A percentile compares a stretch with the other conserved stretches of the same genome.
These are phyloP conservation scores for Lottia scabra DNA, from an alignment of 2,888 invertebrate genomes.

Conservation along the genomic window DNA sequence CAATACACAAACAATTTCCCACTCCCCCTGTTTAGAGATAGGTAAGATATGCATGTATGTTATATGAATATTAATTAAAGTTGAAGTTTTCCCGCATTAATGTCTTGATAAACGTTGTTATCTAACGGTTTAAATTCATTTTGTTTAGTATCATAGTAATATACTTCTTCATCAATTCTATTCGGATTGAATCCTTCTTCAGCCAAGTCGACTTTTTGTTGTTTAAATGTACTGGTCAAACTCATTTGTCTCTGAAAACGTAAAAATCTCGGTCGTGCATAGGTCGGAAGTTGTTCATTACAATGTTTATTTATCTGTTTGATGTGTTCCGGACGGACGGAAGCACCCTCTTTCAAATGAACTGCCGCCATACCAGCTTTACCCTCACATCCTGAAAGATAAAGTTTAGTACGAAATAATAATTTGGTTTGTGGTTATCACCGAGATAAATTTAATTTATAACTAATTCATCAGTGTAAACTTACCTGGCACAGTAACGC, in stretches of 20 bases:
- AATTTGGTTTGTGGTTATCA: too few species aligned
- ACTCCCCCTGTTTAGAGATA: too few species aligned
- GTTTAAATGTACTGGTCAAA: slow-evolving; percentile 55
- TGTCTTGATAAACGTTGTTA: slow-evolving; percentile 2
- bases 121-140: slow-evolving; percentile 35
- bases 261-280: slow-evolving; percentile 55
- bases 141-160: slow-evolving; percentile 34
- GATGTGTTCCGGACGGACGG: slow-evolving; percentile 24
- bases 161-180: slow-evolving; percentile 38
- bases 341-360: slow-evolving; percentile 31
- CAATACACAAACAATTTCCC: too few species aligned
- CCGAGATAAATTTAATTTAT: too few species aligned
- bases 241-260: slow-evolving; percentile 40
- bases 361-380: slow-evolving; percentile 57
- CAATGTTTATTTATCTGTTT: slow-evolving; percentile 36
- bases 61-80: background rate
- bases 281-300: slow-evolving; percentile 42
- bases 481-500: slow-evolving; percentile 57
- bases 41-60: too few species aligned
- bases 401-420: background rate
- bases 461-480: too few species aligned
- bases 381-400: slow-evolving; percentile 37
- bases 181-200: slow-evolving; percentile 47
- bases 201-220: slow-evolving; percentile 44
- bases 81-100: slow-evolving; percentile 9